These are phyloP conservation scores for Leptinotarsa peninsularis DNA, from an alignment of 2,888 invertebrate genomes.

Conservation along the genomic window DNA sequence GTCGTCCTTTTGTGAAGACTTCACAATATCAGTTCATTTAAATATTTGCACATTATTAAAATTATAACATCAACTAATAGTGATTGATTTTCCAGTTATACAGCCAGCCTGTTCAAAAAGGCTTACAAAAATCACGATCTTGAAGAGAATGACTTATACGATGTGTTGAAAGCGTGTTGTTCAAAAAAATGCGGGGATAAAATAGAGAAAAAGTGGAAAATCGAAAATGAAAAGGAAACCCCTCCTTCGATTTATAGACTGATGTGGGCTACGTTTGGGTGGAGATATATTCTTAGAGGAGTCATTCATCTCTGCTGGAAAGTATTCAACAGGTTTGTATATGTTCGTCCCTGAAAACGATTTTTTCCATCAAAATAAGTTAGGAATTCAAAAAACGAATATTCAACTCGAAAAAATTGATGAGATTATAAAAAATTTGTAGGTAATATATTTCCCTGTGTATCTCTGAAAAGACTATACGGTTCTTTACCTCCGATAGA, in stretches of 20 bases:
- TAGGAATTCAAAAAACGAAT: too few relatives aligned
- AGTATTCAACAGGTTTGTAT: slow-evolving; percentile 42
- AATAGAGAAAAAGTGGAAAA: slow-evolving; percentile 57
- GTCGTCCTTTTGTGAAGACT: too few relatives aligned
- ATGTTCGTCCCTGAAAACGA: too few relatives aligned
- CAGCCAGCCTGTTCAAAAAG: slow-evolving; percentile 73
- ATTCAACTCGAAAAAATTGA: too few relatives aligned
- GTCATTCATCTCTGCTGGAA: slow-evolving; percentile 40
- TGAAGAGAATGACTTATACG: slow-evolving; percentile 71
- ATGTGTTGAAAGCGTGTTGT: slow-evolving; percentile 65
- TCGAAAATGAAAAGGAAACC: slow-evolving; percentile 37
- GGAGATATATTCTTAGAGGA: slow-evolving; percentile 44
- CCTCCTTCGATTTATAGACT: slow-evolving; percentile 43
- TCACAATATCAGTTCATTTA: too few relatives aligned
- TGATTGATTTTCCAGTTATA: slow-evolving; percentile 69
- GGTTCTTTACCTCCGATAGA: too few relatives aligned
- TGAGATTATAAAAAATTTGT: too few relatives aligned
- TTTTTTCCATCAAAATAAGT: too few relatives aligned
- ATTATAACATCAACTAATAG: neutral
- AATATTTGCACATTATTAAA: neutral
- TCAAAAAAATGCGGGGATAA: slow-evolving; percentile 49
- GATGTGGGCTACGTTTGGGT: slow-evolving; percentile 45
- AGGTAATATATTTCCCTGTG: too few relatives aligned
- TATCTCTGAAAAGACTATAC: too few relatives aligned
- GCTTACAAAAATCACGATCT: slow-evolving; percentile 73